Base-by-base conservation (phyloP, 2,888 invertebrate genomes). In the Reticulitermes lucifugus region DNA sequence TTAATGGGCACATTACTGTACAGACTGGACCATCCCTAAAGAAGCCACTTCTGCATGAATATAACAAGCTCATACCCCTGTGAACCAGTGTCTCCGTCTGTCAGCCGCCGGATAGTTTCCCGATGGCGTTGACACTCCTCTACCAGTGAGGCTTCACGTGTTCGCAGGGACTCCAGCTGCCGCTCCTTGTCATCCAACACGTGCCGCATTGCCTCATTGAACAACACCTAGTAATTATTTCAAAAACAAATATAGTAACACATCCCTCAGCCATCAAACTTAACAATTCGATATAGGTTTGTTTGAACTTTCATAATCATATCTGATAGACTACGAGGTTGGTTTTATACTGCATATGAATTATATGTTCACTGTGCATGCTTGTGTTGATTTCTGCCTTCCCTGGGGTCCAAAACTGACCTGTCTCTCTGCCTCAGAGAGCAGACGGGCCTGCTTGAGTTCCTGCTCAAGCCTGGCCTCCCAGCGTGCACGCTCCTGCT, bases 171-270 rank as follows among this genome's bases (percentile, higher is more conserved):
- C 84, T 95, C 95, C 87, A 96, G 90, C 89, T 95, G 94, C 21
- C 93, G 92, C 88, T 96, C 96, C 90, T 96, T 96, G 88, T 96
- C 96, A 7, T 93, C 93, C 10, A 94, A 90, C 82, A 96, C 92
- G 55, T 94, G 93, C 59, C 93, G 94, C 9, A 95, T 92, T 43
- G 94, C 93, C 88, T 95, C 94, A 89, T 94, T 94, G 89, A 94
- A 93, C 87, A 91, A 88, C 14, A 89, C 88, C 87, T 86, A 82
- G 55, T 25, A 29, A n/a, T n/a, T 25, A 73, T 9, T n/a, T 6
- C 55, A 65, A 9, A 5, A 2, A 25, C 25, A n/a, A 55, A 12
- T 18, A 55, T 18, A 14, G 14, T 18, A 55, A 18, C 5, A 55
- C 55, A 55, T 5, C 18, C 18, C 18, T 18, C 5, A 18, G 46